Evolutionary conservation across 2,888 invertebrate genomes (phyloP).

Genomic region (Drosophila quinaria): DNA sequence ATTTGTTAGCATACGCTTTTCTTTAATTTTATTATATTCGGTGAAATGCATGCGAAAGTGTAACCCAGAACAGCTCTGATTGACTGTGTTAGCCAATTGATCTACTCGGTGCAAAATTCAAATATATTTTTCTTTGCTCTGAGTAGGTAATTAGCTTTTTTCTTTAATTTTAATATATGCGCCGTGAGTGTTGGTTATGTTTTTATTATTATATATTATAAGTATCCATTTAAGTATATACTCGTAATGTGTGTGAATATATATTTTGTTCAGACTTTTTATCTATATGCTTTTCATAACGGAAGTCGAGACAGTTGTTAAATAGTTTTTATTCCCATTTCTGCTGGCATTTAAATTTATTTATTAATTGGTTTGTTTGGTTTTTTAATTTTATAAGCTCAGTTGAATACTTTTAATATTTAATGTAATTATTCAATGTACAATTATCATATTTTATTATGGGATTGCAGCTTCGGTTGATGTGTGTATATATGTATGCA

Average conservation of each 20-base stretch:
- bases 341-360: conserved; percentile 46
- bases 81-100: conserved; percentile 14
- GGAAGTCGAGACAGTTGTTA: conserved; percentile 77
- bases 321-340: conserved; percentile 56
- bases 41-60: neutral
- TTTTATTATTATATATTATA: conserved; percentile 29
- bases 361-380: conserved; percentile 26
- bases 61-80: neutral
- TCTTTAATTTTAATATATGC: conserved; percentile 19
- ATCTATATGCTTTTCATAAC: conserved; percentile 70
- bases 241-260: conserved; percentile 45
- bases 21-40: neutral
- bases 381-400: conserved; percentile 74
- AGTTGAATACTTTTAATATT: conserved; percentile 75
- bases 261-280: conserved; percentile 73
- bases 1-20: neutral
- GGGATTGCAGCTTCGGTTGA: conserved; percentile 34
- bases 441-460: conserved; percentile 59
- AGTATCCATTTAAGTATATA: conserved; percentile 44
- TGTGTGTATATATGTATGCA: conserved; percentile 30
- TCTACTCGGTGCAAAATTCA: conserved; percentile 23
- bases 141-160: conserved; percentile 17
- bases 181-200: conserved; percentile 18
- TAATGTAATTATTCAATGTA: conserved; percentile 60
- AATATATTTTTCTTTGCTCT: conserved; percentile 8